A percentile compares a stretch with the other conserved stretches of the same genome.
Conservation (phyloP, 2,888 invertebrate genomes). For the Dasysyrphus albostriatus region DNA sequence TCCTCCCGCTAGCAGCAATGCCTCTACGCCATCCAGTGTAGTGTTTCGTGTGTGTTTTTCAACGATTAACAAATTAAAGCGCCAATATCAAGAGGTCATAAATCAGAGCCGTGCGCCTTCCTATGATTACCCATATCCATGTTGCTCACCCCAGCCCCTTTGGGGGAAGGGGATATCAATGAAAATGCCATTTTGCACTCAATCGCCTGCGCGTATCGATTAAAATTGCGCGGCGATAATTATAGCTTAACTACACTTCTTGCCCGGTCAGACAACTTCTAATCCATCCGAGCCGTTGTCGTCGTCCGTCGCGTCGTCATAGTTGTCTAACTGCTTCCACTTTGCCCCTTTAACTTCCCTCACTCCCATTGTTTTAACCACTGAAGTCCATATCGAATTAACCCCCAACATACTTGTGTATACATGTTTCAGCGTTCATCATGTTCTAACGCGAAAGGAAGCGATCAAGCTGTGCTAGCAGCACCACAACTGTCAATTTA, state of each 20-base stretch:
- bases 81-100: conserved; percentile 69
- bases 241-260: conserved; percentile 55
- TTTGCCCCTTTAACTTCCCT: conserved; percentile 1
- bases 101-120: conserved; percentile 68
- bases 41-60: conserved; percentile 39
- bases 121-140: conserved; percentile 37
- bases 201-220: conserved; percentile 66
- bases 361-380: conserved; percentile 39
- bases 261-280: conserved; percentile 55
- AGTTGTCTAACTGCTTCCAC: conserved; percentile 41
- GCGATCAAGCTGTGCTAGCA: conserved; percentile 19
- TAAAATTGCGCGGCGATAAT: conserved; percentile 65
- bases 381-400: conserved; percentile 58
- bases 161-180: conserved; percentile 32
- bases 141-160: not conserved
- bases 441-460: conserved; percentile 52
- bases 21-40: not conserved
- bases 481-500: conserved; percentile 59
- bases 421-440: not conserved
- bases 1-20: conserved; percentile 10
- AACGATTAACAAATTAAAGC: conserved; percentile 72
- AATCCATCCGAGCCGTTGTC: conserved; percentile 53
- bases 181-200: conserved; percentile 70
- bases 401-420: conserved; percentile 25
- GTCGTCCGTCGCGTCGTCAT: conserved; percentile 1